A percentile compares a stretch with the other conserved stretches of the same genome.
Conservation (phyloP, 2,113 vertebrate species). For the Eidolon helvum region DNA sequence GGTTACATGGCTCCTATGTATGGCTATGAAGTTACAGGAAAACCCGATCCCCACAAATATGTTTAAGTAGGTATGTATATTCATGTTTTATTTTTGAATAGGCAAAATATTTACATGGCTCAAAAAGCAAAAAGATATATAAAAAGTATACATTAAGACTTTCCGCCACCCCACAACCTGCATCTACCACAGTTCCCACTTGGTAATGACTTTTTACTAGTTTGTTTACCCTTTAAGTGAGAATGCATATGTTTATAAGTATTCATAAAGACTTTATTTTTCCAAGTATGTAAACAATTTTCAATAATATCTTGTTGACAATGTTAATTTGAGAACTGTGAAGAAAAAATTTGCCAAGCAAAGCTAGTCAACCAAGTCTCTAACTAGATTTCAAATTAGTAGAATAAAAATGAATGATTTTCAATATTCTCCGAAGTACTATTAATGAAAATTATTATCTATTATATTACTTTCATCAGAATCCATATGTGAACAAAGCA, state of each 20-base stretch:
- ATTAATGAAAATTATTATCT: neutral
- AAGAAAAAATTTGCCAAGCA: constrained; percentile 43
- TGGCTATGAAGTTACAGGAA: neutral
- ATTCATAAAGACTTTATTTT: neutral
- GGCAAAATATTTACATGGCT: neutral
- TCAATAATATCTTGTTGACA: constrained; percentile 27
- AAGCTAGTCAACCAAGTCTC: constrained; percentile 29
- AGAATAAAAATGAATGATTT: constrained; percentile 50
- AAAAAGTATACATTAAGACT: neutral
- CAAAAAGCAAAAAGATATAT: constrained; percentile 3
- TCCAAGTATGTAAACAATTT: constrained; percentile 42
- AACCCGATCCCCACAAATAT: neutral
- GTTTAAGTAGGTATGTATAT: neutral
- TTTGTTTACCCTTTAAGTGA: constrained; percentile 36
- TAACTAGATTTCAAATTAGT: constrained; percentile 44
- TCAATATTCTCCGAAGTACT: neutral
- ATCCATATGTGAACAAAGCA: neutral
- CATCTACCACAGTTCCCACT: neutral
- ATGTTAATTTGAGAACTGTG: constrained; percentile 36
- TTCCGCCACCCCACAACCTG: neutral
- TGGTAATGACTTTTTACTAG: constrained; percentile 47
- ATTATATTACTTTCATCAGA: constrained; percentile 5
- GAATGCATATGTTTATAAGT: neutral
- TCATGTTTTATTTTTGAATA: constrained; percentile 15
- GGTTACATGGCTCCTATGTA: neutral